phyloP scores from a whole-genome alignment of 2,797 vertebrate species.

The Sebastes variabilis region DNA sequence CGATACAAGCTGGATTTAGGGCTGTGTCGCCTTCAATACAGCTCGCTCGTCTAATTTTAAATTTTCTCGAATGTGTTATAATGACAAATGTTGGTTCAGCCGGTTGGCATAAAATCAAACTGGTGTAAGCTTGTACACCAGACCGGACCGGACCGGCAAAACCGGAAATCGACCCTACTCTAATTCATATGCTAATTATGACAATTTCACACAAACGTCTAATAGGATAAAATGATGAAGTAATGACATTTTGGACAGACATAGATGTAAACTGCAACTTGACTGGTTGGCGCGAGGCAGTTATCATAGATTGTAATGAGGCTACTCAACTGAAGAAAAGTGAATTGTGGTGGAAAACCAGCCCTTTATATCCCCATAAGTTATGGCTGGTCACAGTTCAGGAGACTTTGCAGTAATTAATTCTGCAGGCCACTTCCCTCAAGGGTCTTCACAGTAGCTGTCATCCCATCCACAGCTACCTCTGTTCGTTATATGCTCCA shows the following conservation, averaged over 20 bases:
- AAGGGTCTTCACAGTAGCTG: constrained; percentile 34
- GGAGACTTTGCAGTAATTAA: constrained; percentile 56
- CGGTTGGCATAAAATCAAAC: too few species aligned
- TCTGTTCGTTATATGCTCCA: constrained; percentile 7
- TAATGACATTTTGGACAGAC: background rate
- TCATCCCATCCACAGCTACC: constrained; percentile 28
- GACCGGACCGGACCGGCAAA: too few species aligned
- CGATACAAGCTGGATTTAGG: too few species aligned
- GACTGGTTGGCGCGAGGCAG: background rate
- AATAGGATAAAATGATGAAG: background rate
- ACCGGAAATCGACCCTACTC: too few species aligned
- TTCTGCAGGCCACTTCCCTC: constrained; percentile 49
- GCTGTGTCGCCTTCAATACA: too few species aligned
- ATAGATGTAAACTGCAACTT: background rate
- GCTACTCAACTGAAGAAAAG: constrained; percentile 15
- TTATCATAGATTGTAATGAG: background rate
- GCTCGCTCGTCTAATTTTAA: accelerated
- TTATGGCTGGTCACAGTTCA: constrained; percentile 58
- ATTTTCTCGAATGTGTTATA: too few species aligned
- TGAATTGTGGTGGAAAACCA: constrained; percentile 12
- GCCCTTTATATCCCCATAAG: constrained; percentile 13
- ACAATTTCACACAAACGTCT: background rate
- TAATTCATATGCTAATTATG: background rate
- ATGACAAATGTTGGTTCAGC: too few species aligned
- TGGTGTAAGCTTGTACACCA: too few species aligned